phyloP scores from a whole-genome alignment of 2,797 vertebrate genomes.

The Falco naumanni region DNA sequence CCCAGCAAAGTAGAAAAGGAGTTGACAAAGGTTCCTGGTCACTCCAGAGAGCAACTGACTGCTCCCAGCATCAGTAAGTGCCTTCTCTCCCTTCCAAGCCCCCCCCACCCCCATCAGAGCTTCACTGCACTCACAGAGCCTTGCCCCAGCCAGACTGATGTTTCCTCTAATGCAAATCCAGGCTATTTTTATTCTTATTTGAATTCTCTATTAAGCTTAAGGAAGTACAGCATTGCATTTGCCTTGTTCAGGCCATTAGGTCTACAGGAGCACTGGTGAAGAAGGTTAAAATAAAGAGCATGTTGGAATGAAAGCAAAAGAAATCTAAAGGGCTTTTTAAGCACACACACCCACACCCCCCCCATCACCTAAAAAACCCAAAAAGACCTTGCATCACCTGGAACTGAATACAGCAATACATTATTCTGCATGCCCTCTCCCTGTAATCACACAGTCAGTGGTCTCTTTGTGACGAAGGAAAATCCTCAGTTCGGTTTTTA shows the following conservation, averaged over 20 bases:
- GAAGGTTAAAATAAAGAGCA: neutral
- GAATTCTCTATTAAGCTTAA: neutral
- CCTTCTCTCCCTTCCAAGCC: neutral
- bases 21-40: rapidly evolving
- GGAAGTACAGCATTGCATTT: neutral
- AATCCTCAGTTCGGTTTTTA: neutral
- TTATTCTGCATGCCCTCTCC: neutral
- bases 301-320: neutral
- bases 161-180: slow-evolving; percentile 58
- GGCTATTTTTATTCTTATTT: slow-evolving; percentile 54
- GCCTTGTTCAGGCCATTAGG: neutral
- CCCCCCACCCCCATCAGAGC: neutral
- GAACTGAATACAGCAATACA: neutral
- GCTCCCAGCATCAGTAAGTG: neutral
- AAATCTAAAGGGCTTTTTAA: neutral
- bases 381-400: neutral
- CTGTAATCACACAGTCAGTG: neutral
- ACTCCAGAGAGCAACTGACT: neutral
- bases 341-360: no score
- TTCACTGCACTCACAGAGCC: neutral
- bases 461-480: neutral
- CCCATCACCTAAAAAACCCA: no score
- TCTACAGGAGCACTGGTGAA: neutral
- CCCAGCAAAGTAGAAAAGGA: neutral
- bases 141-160: neutral